Evolutionary conservation across 2,113 vertebrate species (phyloP), one percentile per base, ranked within the genome.

Genomic region (Crotalus horridus): DNA sequence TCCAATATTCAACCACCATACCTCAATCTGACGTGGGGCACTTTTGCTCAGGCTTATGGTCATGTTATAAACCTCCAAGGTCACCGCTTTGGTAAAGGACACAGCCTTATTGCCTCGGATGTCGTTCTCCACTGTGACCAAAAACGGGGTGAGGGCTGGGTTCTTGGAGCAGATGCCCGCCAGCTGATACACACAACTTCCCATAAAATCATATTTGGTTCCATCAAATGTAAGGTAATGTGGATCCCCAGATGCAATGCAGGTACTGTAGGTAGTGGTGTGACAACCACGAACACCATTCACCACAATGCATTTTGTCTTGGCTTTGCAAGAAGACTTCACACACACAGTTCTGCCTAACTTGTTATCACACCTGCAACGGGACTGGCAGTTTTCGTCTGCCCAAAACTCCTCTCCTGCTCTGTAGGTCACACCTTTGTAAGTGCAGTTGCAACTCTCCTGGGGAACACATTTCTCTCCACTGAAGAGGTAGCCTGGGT

Each of bases 391-490:
- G 85, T 92, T 0, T 8, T 96, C 95, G 4, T 92, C 92, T 9
- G 88, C 93, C 96, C 95, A 96, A 89, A 97, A 96, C 58, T 56
- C n/a, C 74, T 97, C 93, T 0, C 53, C 91, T 64, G 95, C 92
- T 46, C 89, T n/a, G 89, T 94, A 91, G 74, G 96, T 97, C 94
- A 95, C 95, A 7, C 96, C 97, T 7, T 97, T 87, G 88, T 97
- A 91, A 4, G 93, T 96, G 91, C 98, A 98, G 21, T 97, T 97
- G 94, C 98, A 98, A 6, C 89, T 89, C 53, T 96, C 96, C 21
- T 74, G 88, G 10, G 96, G 95, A 3, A 98, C 95, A 93, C 98
- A 98, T 0, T 5, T 86, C 2, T 93, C 90, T 81, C 96, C 97
- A 86, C 97, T 98, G 85, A 93, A 96, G 48, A 94, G 7, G 10